Evolutionary conservation across 2,888 invertebrate species (phyloP).

Genomic region (Drosophila acutilabella): DNA sequence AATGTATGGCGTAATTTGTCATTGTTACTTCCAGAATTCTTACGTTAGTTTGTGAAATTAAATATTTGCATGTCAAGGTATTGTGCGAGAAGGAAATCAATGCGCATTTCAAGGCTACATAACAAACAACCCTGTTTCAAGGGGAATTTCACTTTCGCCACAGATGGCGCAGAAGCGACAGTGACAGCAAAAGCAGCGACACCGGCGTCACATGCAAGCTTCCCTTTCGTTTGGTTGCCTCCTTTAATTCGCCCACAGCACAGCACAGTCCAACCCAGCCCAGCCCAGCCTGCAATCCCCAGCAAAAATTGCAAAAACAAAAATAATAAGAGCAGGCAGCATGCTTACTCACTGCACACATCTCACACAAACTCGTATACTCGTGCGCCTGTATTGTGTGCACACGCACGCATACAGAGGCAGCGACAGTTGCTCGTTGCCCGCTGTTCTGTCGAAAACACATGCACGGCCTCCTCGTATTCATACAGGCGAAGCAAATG

Average conservation of each 20-base stretch:
- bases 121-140: slow-evolving; percentile 34
- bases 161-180: slow-evolving; percentile 39
- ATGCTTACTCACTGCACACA: slow-evolving; percentile 69
- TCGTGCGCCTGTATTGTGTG: not conserved
- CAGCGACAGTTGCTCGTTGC: slow-evolving; percentile 59
- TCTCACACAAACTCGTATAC: slow-evolving; percentile 17
- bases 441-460: slow-evolving; percentile 67
- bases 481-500: slow-evolving; percentile 4
- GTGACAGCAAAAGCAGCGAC: slow-evolving; percentile 12
- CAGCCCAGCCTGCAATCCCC: slow-evolving; percentile 37
- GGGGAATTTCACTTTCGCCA: slow-evolving; percentile 58
- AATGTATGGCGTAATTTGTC: slow-evolving; percentile 43
- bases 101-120: slow-evolving; percentile 49
- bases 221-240: slow-evolving; percentile 62
- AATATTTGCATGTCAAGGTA: slow-evolving; percentile 60
- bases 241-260: slow-evolving; percentile 40
- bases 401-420: slow-evolving; percentile 23
- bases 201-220: slow-evolving; percentile 31
- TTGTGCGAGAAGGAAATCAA: slow-evolving; percentile 29
- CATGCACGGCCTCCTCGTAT: slow-evolving; percentile 73
- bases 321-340: slow-evolving; percentile 32
- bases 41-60: slow-evolving; percentile 50
- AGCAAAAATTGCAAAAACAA: slow-evolving; percentile 2
- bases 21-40: slow-evolving; percentile 21
- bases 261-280: slow-evolving; percentile 27